Base-by-base conservation (phyloP, 2,888 invertebrate species). In the Rhorus exstirpatorius region DNA sequence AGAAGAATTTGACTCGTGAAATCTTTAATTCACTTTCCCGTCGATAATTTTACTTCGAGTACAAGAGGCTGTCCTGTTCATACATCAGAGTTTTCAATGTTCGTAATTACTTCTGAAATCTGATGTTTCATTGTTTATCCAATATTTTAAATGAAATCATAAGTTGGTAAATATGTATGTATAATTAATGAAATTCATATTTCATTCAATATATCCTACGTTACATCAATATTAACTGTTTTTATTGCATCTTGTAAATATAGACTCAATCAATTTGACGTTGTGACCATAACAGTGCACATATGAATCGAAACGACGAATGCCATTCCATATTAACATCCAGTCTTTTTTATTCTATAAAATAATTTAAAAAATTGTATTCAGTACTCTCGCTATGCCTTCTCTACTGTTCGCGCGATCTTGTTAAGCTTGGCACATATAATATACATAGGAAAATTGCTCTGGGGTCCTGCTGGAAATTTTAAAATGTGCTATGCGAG, bases 341-440 rank as follows among this genome's bases (percentile, higher is more conserved):
- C n/a, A n/a, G n/a, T n/a, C n/a, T n/a, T n/a, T n/a, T n/a, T n/a
- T n/a, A n/a, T n/a, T n/a, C n/a, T n/a, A n/a, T n/a, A n/a, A n/a
- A n/a, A n/a, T n/a, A n/a, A n/a, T 46, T 1, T 14, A 1, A 21
- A 12, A 7, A 53, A 6, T n/a, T 60, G 12, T 24, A 61, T 44
- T 8, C 61, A 3, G 14, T 8, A 19, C 46, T 31, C 41, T 41
- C 38, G 74, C 21, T 38, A 35, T 46, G 10, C 14, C 24, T 24
- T 46, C 31, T 51, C 31, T 51, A 65, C 55, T 65, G 65, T 75
- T 55, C 65, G 14, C 41, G 14, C 12, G 49, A 44, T 74, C 55
- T 55, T 14, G 55, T 19, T 12, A 55, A 55, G 41, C 41, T 53
- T 12, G 38, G 70, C 55, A 44, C 41, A 53, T 53, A 21, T 24